Percentiles rank a stretch among this genome's conserved stretches.
These are phyloP conservation scores for Setipinna tenuifilis DNA, from an alignment of 2,797 vertebrate genomes.

Conservation along the genomic window DNA sequence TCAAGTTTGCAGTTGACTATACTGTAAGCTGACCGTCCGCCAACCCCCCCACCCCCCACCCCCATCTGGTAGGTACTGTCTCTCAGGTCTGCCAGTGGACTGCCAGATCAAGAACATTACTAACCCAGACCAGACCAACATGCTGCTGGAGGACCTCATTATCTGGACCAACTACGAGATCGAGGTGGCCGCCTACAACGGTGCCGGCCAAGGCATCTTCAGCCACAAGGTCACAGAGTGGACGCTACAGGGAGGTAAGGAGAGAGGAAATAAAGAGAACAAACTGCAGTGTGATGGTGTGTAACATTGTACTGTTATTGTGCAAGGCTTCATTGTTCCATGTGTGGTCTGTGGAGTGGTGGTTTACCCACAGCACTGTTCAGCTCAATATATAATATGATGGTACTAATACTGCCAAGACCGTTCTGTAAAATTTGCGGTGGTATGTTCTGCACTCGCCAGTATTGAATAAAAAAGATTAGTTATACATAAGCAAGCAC, in stretches of 20 bases:
- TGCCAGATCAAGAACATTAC: slow-evolving; percentile 98
- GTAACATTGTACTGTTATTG: background rate
- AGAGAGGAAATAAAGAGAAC: background rate
- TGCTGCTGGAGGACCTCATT: slow-evolving; percentile 95
- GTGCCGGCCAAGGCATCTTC: slow-evolving; percentile 89
- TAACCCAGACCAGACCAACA: slow-evolving; percentile 87
- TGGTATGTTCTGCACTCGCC: background rate
- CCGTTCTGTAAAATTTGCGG: background rate
- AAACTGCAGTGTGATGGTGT: background rate
- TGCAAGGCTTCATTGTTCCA: background rate
- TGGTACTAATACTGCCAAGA: background rate
- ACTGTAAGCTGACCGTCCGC: too few species aligned
- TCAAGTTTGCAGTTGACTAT: background rate
- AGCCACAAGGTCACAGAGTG: slow-evolving; percentile 95
- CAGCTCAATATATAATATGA: too few species aligned
- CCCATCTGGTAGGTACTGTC: slow-evolving; percentile 83
- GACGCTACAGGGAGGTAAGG: slow-evolving; percentile 95
- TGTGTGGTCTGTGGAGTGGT: background rate
- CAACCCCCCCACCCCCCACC: slow-evolving; percentile 66
- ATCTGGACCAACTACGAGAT: slow-evolving; percentile 99
- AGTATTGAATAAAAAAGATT: background rate
- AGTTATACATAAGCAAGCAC: background rate
- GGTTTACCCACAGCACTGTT: too few species aligned
- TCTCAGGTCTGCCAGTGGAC: slow-evolving; percentile 92
- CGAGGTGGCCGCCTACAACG: slow-evolving; percentile 94